These are phyloP conservation scores for Neodiprion pinetum DNA, from an alignment of 1,140 invertebrate genomes.

Conservation along the genomic window DNA sequence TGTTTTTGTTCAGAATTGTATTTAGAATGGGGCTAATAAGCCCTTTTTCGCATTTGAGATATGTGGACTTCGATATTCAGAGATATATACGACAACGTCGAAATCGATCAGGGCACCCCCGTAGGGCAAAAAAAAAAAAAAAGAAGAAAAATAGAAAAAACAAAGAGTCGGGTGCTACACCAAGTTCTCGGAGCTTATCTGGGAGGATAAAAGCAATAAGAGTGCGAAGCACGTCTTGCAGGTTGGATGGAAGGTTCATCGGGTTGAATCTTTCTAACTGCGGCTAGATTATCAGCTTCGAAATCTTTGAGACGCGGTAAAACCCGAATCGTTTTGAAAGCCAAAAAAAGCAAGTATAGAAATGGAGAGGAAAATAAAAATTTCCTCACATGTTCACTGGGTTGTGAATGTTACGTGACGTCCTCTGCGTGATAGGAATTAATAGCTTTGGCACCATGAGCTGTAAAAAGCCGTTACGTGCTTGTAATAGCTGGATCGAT, in stretches of 20 bases:
- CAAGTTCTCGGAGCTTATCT: not conserved
- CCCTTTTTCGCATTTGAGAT: too few species aligned
- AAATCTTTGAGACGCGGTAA: not conserved
- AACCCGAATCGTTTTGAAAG: too few species aligned
- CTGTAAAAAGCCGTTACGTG: too few species aligned
- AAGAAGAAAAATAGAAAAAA: not conserved
- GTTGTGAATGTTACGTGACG: not conserved
- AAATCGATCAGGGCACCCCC: too few species aligned
- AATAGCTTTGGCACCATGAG: too few species aligned
- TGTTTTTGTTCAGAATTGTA: too few species aligned
- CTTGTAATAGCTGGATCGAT: too few species aligned
- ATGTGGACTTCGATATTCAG: too few species aligned
- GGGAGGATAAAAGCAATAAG: not conserved
- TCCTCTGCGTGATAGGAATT: not conserved
- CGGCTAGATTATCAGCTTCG: constrained; percentile 7
- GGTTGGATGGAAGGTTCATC: not conserved
- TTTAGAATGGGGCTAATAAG: too few species aligned
- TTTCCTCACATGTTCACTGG: not conserved
- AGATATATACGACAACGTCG: too few species aligned
- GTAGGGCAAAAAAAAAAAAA: not conserved
- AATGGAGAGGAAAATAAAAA: not conserved
- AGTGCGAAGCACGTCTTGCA: not conserved
- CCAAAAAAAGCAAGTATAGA: not conserved
- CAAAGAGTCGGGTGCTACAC: not conserved
- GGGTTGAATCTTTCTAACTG: not conserved